Evolutionary conservation across 2,888 invertebrate species (phyloP).

Genomic region (Hyalella azteca): DNA sequence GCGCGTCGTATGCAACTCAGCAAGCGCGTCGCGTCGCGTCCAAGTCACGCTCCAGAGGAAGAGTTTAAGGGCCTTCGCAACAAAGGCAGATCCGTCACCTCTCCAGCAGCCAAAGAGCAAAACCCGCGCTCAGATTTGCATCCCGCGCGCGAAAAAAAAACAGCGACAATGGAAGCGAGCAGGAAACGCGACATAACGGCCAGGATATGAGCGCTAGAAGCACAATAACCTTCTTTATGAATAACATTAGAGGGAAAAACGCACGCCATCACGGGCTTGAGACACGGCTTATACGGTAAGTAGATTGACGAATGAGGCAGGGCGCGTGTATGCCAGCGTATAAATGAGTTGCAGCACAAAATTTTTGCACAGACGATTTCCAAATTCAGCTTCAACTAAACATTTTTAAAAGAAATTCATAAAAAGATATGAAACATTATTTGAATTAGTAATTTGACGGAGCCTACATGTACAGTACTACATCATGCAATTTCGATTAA

Average conservation of each 20-base stretch:
- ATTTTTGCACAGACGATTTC: too few relatives aligned
- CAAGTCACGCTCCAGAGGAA: conserved; percentile 13
- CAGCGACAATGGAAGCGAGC: conserved; percentile 19
- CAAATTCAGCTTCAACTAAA: too few relatives aligned
- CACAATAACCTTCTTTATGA: conserved; percentile 37
- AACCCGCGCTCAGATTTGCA: conserved; percentile 31
- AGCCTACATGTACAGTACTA: too few relatives aligned
- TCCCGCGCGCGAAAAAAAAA: conserved; percentile 20
- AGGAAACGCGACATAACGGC: conserved; percentile 33
- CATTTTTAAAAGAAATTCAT: too few relatives aligned
- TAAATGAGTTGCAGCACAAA: too few relatives aligned
- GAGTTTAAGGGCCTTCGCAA: conserved; percentile 34
- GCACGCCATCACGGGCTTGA: not conserved
- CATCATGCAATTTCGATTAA: too few relatives aligned
- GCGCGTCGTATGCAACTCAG: not conserved
- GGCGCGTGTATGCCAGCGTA: not conserved
- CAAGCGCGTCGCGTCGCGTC: conserved; percentile 28
- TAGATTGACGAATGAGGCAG: not conserved
- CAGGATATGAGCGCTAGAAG: conserved; percentile 34
- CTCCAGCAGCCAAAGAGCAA: conserved; percentile 21
- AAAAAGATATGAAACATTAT: too few relatives aligned
- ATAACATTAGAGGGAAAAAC: conserved; percentile 37
- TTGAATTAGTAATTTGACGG: too few relatives aligned
- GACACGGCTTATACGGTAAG: not conserved
- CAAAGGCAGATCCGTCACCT: conserved; percentile 29